Evolutionary conservation across 53 echinoderm and acorn worm genomes (phyloP), one percentile per base, ranked within the genome.

Genomic region (Temnopleurus reevesii): DNA sequence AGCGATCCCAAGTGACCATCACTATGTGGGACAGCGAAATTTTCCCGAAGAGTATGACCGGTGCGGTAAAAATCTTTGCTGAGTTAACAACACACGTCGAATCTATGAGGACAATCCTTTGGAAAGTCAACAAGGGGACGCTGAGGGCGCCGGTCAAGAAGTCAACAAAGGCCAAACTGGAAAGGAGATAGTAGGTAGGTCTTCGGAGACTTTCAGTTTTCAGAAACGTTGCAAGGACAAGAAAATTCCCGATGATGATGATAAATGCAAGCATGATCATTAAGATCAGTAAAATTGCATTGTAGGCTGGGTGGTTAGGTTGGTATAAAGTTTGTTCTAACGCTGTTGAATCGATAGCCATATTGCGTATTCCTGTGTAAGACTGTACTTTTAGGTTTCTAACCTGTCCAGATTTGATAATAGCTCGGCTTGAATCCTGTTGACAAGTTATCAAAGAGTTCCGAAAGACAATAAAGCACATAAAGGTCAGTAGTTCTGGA

Each of bases 131-230:
- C n/a, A 38, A 4, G 1, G 71, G 71, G 7, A 66, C n/a, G 71
- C 38, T 27, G 12, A 66, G 8, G 41, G 71, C 71, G n/a, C 71
- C 71, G 2, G 9, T 66, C 7, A 66, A 41, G 1, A 66, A 38
- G 7, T 66, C 71, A 6, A 66, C 71, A 38, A 66, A n/a, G 0
- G 71, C 71, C 9, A 66, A 66, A 41, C 71, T 66, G 6, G 71
- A 66, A 1, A 66, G n/a, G 41, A 66, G 71, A 27, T 66, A 66
- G 38, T 66, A 66, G 0, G 71, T 66, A 41, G 71, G 71, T n/a
- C 41, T 66, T 66, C 71, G 71, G 38, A 66, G 71, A 13, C 41
- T 35, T n/a, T 66, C 71, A n/a, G 71, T 66, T 66, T 66, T 66
- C 4, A 66, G 71, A 21, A 66, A 66, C 2, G 71, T 66, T 19